Evolutionary conservation across 2,113 vertebrate species (phyloP).

Genomic region (Nerophis lumbriciformis): DNA sequence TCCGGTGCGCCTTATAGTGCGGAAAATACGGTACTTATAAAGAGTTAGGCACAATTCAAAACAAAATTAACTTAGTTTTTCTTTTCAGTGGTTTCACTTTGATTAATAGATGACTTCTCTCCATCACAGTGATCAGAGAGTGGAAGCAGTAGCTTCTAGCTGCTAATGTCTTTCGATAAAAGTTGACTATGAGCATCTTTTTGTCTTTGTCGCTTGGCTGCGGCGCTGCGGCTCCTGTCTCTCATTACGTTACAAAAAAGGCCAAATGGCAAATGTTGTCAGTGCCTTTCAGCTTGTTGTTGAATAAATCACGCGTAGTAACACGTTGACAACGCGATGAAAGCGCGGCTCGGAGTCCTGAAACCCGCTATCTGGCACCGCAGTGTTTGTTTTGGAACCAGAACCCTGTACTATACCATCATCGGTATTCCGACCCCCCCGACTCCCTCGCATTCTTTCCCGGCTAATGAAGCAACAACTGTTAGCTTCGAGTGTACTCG

Average conservation of each 20-base stretch:
- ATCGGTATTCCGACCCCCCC: too few species aligned
- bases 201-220: background rate
- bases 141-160: too few species aligned
- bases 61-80: too few species aligned
- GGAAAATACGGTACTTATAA: too few species aligned
- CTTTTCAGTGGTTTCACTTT: too few species aligned
- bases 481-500: background rate
- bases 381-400: background rate
- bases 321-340: slow-evolving; percentile 1
- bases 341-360: background rate
- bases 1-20: too few species aligned
- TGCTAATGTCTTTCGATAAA: background rate
- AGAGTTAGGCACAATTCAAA: too few species aligned
- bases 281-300: background rate
- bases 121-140: too few species aligned
- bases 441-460: background rate
- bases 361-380: background rate
- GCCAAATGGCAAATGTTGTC: slow-evolving; percentile 1
- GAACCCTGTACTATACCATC: too few species aligned
- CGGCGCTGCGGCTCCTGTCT: background rate
- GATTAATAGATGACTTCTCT: too few species aligned
- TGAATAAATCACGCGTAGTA: slow-evolving; percentile 5
- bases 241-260: background rate
- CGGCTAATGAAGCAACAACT: background rate
- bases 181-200: background rate